phyloP scores from a whole-genome alignment of 1,140 invertebrate species.

The Wiebesia pumilae region DNA sequence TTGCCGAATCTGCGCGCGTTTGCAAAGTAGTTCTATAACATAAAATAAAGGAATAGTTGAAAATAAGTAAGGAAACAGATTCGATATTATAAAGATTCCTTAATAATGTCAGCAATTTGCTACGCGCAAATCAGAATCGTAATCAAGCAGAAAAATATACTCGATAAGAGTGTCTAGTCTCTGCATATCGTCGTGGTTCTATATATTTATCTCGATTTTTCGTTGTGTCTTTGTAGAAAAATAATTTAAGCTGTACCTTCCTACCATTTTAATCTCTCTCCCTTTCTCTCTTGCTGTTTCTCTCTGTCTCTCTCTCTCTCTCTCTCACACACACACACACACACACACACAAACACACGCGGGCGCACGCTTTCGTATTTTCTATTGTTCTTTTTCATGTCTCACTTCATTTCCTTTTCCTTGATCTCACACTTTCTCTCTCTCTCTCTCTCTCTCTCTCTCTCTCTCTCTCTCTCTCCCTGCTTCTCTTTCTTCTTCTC shows the following conservation, averaged over 20 bases:
- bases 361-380: no score
- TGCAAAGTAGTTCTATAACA: slow-evolving; percentile 33
- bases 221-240: slow-evolving; percentile 50
- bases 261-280: slow-evolving; percentile 37
- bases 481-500: slow-evolving; percentile 18
- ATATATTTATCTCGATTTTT: slow-evolving; percentile 51
- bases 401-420: no score
- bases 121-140: slow-evolving; percentile 51
- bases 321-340: no score
- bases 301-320: slow-evolving; percentile 11
- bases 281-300: background rate
- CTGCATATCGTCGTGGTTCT: slow-evolving; percentile 54
- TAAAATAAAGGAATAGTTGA: slow-evolving; percentile 23
- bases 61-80: slow-evolving; percentile 21
- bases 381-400: no score
- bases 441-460: no score
- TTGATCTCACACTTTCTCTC: no score
- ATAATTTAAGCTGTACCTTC: slow-evolving; percentile 51
- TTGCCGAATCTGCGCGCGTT: slow-evolving; percentile 47
- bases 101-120: slow-evolving; percentile 49
- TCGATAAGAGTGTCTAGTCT: slow-evolving; percentile 54
- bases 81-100: slow-evolving; percentile 25
- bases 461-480: background rate
- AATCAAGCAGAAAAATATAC: slow-evolving; percentile 54
- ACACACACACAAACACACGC: no score